phyloP scores from a whole-genome alignment of 2,113 vertebrate genomes.

The Saimiri boliviensis region DNA sequence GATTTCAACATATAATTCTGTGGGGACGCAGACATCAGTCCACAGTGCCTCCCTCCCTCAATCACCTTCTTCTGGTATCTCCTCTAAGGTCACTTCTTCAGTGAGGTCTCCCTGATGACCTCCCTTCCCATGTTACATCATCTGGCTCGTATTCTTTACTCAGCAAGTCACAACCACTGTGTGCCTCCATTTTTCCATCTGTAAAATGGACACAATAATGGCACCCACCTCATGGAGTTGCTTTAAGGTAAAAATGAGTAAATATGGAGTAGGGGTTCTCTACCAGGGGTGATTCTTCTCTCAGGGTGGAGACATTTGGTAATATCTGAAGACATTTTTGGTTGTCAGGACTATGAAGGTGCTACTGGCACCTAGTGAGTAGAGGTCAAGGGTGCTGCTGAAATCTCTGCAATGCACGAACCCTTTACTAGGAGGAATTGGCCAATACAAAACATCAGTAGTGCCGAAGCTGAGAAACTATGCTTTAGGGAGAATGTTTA shows the following conservation, averaged over 20 bases:
- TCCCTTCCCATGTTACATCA: background rate
- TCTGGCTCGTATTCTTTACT: background rate
- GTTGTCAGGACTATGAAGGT: background rate
- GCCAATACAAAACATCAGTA: background rate
- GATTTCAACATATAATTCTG: background rate
- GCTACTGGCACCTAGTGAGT: background rate
- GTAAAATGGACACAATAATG: background rate
- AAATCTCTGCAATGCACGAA: background rate
- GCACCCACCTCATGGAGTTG: background rate
- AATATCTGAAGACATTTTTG: background rate
- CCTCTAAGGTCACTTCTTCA: background rate
- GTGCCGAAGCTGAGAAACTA: background rate
- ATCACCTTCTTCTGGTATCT: background rate
- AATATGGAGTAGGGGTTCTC: background rate
- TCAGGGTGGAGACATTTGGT: background rate
- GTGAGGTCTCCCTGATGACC: background rate
- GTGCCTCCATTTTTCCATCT: background rate
- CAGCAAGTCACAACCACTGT: background rate
- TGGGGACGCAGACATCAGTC: background rate
- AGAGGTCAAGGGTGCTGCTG: background rate
- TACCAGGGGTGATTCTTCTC: background rate
- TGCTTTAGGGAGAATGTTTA: background rate
- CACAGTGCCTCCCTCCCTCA: background rate
- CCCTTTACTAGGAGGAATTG: background rate
- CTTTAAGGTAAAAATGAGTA: background rate